These are phyloP conservation scores for Nasonia oneida DNA, from an alignment of 2,888 invertebrate species.

Conservation along the genomic window DNA sequence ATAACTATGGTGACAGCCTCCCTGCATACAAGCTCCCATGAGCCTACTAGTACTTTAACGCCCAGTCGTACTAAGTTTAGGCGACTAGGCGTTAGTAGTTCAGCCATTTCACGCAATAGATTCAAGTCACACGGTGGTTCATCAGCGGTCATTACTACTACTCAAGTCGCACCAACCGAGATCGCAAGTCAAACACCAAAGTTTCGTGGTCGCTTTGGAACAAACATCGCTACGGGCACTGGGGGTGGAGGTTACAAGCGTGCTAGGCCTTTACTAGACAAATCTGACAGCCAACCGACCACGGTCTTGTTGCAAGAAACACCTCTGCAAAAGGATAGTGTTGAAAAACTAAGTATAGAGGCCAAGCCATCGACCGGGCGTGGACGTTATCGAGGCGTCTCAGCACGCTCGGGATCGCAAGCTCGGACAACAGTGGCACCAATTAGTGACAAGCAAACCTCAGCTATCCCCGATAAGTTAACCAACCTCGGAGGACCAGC, in stretches of 20 bases:
- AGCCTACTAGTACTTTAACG: constrained; percentile 67
- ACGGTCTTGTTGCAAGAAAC: constrained; percentile 67
- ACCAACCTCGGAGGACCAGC: neutral
- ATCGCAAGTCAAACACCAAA: constrained; percentile 68
- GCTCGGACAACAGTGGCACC: constrained; percentile 19
- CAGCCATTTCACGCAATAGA: constrained; percentile 61
- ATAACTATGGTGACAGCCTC: constrained; percentile 70
- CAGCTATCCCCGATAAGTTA: constrained; percentile 55
- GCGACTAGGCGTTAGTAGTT: constrained; percentile 66
- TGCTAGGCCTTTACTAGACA: constrained; percentile 71
- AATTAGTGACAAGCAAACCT: neutral
- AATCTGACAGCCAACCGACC: constrained; percentile 40
- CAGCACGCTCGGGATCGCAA: constrained; percentile 66
- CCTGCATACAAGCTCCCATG: constrained; percentile 68
- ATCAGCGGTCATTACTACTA: constrained; percentile 70
- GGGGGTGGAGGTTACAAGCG: constrained; percentile 70
- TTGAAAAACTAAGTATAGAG: constrained; percentile 70
- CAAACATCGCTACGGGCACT: constrained; percentile 47
- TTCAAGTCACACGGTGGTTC: constrained; percentile 70
- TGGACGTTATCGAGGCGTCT: constrained; percentile 71
- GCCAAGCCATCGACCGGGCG: constrained; percentile 67
- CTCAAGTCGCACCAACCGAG: constrained; percentile 29
- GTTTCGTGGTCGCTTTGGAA: constrained; percentile 72
- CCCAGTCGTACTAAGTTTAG: constrained; percentile 74
- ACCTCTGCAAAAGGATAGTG: constrained; percentile 72